Conservation (phyloP, 1,140 invertebrate species). For the Halotydeus destructor region DNA sequence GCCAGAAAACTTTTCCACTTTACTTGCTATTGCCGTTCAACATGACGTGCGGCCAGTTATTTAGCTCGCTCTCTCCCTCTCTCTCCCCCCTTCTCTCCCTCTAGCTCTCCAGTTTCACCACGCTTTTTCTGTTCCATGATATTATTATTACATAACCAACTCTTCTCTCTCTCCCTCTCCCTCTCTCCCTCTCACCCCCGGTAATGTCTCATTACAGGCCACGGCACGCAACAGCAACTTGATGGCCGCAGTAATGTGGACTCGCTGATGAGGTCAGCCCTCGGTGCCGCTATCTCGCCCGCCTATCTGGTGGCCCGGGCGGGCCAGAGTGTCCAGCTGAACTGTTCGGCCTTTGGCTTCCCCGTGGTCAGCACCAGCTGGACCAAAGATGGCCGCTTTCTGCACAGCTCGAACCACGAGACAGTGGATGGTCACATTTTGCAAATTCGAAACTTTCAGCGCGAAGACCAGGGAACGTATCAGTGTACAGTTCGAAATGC, state of each 20-base stretch:
- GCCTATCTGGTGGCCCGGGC: background rate
- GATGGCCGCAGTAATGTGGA: background rate
- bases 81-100: background rate
- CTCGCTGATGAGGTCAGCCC: background rate
- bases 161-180: background rate
- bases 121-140: background rate
- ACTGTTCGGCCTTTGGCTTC: background rate
- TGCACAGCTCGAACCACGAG: background rate
- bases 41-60: background rate
- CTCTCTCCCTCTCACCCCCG: too few species aligned
- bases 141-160: background rate
- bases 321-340: background rate
- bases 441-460: conserved; percentile 1
- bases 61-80: background rate
- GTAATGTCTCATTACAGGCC: too few species aligned
- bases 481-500: conserved; percentile 26
- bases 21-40: background rate
- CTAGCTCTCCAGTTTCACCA: background rate
- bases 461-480: conserved; percentile 29
- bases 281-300: background rate
- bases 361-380: background rate
- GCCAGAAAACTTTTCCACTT: background rate
- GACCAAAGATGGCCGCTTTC: background rate
- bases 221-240: too few species aligned
- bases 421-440: background rate